These are phyloP conservation scores for Scaptomyza parva DNA, from an alignment of 2,888 invertebrate species.

Conservation along the genomic window DNA sequence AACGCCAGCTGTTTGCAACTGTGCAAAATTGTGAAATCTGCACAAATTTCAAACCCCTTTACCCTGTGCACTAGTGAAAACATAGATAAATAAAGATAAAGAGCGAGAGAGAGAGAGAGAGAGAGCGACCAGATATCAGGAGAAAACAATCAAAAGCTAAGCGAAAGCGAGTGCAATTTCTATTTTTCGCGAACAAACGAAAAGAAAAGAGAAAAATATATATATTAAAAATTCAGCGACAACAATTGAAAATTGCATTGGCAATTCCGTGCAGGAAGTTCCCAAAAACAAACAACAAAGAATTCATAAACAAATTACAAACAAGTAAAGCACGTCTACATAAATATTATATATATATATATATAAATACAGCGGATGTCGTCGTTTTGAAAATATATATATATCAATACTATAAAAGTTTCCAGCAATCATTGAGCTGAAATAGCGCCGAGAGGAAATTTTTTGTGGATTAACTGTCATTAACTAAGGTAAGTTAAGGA, in stretches of 20 bases:
- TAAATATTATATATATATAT: conserved; percentile 4
- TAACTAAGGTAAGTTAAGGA: conserved; percentile 69
- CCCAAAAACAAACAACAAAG: conserved; percentile 40
- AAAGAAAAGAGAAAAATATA: conserved; percentile 29
- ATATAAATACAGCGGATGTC: conserved; percentile 47
- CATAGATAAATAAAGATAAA: conserved; percentile 34
- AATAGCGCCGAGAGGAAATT: conserved; percentile 2
- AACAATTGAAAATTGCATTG: conserved; percentile 38
- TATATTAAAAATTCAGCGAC: conserved; percentile 16
- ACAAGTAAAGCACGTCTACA: conserved; percentile 19
- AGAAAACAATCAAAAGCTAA: conserved; percentile 37
- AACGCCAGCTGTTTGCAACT: conserved; percentile 44
- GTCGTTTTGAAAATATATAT: conserved; percentile 12
- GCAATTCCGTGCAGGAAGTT: conserved; percentile 61
- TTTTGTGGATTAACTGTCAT: conserved; percentile 41
- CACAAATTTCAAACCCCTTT: conserved; percentile 14
- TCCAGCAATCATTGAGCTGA: neutral
- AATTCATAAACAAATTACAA: conserved; percentile 53
- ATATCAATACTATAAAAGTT: conserved; percentile 5
- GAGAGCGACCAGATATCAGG: conserved; percentile 7
- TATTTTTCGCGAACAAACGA: conserved; percentile 48
- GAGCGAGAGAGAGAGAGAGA: conserved; percentile 13
- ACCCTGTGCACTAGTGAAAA: conserved; percentile 27
- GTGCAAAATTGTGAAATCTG: conserved; percentile 54
- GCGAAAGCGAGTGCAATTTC: conserved; percentile 70